Conservation (phyloP, 2,113 vertebrate species). For the Misgurnus mizolepis region DNA sequence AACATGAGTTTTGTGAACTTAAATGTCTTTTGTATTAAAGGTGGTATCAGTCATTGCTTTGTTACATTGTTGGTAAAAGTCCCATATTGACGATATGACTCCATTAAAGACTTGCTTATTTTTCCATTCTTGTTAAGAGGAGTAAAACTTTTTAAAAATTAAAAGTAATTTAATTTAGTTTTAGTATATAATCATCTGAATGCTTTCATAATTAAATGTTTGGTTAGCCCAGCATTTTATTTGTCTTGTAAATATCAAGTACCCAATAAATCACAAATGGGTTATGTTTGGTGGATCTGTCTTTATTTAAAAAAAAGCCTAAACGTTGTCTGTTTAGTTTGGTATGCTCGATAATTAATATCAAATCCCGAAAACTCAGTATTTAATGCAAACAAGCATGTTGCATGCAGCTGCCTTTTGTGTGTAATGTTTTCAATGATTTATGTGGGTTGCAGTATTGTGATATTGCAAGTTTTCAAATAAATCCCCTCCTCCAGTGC, state of each 20-base stretch:
- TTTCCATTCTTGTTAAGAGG: background rate
- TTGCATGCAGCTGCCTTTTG: background rate
- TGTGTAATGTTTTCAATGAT: background rate
- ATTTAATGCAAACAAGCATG: background rate
- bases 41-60: too few relatives aligned
- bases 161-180: background rate
- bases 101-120: background rate
- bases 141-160: too few relatives aligned
- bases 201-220: background rate
- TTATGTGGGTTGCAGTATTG: background rate
- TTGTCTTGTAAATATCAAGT: background rate
- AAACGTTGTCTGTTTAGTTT: background rate
- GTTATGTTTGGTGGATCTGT: background rate
- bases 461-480: background rate
- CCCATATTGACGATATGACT: background rate
- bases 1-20: background rate
- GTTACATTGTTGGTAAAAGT: background rate
- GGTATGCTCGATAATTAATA: background rate
- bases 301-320: background rate
- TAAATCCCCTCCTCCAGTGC: constrained; percentile 39
- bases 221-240: background rate
- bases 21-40: background rate
- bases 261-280: background rate
- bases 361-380: background rate
- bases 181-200: background rate